Evolutionary conservation across 2,113 vertebrate genomes (phyloP).

Genomic region (Melanotaenia duboulayi): DNA sequence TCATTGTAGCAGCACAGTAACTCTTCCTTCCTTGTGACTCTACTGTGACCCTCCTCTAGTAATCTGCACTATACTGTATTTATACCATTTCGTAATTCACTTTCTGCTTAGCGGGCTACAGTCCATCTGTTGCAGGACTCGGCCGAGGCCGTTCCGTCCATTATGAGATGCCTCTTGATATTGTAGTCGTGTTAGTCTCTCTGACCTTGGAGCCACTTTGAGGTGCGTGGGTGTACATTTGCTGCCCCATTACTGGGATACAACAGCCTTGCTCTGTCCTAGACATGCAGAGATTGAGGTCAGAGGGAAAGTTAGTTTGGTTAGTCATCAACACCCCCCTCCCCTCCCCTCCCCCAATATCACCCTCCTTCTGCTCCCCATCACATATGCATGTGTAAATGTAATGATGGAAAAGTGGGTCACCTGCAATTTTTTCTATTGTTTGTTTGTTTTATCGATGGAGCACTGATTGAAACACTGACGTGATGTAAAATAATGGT

Average conservation of each 20-base stretch:
- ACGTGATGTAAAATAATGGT: slow-evolving; percentile 3
- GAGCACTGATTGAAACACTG: slow-evolving; percentile 21
- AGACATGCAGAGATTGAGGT: slow-evolving; percentile 59
- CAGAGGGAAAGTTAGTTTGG: slow-evolving; percentile 55
- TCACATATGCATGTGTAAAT: slow-evolving; percentile 35
- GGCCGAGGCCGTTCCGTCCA: slow-evolving; percentile 42
- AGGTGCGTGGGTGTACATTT: slow-evolving; percentile 58
- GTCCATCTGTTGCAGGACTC: slow-evolving; percentile 68
- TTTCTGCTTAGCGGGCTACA: slow-evolving; percentile 55
- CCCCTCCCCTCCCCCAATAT: too few species aligned
- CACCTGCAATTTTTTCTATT: not conserved
- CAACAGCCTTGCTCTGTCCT: slow-evolving; percentile 43
- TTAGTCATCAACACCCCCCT: slow-evolving; percentile 46
- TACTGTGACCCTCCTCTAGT: slow-evolving; percentile 33
- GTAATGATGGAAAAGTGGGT: slow-evolving; percentile 29
- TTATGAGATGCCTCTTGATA: slow-evolving; percentile 41
- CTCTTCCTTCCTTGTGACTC: slow-evolving; percentile 20
- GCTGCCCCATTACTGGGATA: slow-evolving; percentile 44
- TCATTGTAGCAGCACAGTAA: slow-evolving; percentile 6
- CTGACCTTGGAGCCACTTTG: slow-evolving; percentile 65
- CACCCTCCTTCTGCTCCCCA: slow-evolving; percentile 30
- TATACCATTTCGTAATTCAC: slow-evolving; percentile 52
- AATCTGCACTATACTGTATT: slow-evolving; percentile 66
- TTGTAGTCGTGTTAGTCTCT: slow-evolving; percentile 29
- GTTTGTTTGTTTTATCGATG: too few species aligned